Conservation (phyloP, 2,113 vertebrate genomes). For the Typhlomys cinereus region DNA sequence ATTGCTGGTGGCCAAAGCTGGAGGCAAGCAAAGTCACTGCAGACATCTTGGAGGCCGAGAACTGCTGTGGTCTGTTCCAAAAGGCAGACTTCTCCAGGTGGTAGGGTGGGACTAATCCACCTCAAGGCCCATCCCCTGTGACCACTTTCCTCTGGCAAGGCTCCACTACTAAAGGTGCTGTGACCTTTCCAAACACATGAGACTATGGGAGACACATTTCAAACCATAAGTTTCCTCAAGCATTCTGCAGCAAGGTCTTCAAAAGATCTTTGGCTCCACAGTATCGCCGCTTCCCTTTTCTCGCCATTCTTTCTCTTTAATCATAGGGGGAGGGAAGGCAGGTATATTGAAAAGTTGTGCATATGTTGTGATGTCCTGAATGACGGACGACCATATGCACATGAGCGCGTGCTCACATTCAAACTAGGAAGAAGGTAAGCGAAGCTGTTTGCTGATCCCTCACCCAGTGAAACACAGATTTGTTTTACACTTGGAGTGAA, state of each 20-base stretch:
- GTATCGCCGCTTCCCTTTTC: background rate
- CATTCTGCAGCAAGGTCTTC: conserved; percentile 43
- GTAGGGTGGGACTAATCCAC: no score
- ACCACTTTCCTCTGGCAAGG: no score
- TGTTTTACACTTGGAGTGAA: conserved; percentile 59
- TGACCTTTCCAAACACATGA: no score
- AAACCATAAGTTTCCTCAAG: conserved; percentile 13
- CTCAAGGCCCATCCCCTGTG: no score
- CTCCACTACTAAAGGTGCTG: no score
- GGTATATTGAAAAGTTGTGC: conserved; percentile 5
- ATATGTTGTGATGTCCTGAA: conserved; percentile 24
- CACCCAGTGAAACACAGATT: background rate
- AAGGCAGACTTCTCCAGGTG: no score
- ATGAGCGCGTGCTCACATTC: conserved; percentile 70
- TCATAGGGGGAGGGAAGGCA: background rate
- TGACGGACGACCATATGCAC: conserved; percentile 7
- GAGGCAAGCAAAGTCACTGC: no score
- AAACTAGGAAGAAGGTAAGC: conserved; percentile 75
- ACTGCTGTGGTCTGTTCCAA: no score
- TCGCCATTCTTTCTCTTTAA: background rate
- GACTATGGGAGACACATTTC: no score
- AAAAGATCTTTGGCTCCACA: conserved; percentile 42
- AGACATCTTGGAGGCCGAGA: no score
- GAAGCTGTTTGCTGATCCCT: conserved; percentile 72
- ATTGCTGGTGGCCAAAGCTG: no score